These are phyloP conservation scores for Cephus runcator DNA, from an alignment of 2,888 invertebrate genomes.

Conservation along the genomic window DNA sequence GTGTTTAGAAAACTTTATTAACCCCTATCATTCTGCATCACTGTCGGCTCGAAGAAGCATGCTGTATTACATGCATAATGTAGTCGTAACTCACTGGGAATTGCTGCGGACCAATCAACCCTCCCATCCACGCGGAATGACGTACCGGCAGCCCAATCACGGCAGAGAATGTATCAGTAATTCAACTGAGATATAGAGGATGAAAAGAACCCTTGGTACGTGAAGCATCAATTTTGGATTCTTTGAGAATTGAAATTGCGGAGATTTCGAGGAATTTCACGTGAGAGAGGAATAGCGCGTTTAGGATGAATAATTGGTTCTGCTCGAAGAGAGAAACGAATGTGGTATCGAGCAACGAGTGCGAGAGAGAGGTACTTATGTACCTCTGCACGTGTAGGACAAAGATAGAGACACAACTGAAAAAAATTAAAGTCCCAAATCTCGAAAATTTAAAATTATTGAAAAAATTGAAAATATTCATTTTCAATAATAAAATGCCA, in stretches of 20 bases:
- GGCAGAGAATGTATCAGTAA: background rate
- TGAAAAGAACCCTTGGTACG: background rate
- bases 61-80: background rate
- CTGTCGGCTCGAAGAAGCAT: background rate
- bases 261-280: background rate
- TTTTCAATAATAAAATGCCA: background rate
- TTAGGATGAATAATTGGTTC: background rate
- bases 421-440: background rate
- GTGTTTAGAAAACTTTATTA: background rate
- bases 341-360: background rate
- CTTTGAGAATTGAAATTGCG: background rate
- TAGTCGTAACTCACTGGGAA: background rate
- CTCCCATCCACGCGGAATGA: background rate
- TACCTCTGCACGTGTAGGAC: background rate
- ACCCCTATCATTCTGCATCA: background rate
- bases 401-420: background rate
- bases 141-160: slow-evolving; percentile 6
- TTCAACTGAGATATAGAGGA: background rate
- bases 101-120: background rate
- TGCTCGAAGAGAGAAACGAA: background rate
- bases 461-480: background rate
- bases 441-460: no score
- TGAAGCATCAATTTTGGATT: background rate
- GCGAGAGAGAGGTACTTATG: background rate
- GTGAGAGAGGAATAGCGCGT: no score